A percentile compares a stretch with the other conserved stretches of the same genome.
Conservation (phyloP, 2,797 vertebrate genomes). For the Tokudaia muenninki region DNA sequence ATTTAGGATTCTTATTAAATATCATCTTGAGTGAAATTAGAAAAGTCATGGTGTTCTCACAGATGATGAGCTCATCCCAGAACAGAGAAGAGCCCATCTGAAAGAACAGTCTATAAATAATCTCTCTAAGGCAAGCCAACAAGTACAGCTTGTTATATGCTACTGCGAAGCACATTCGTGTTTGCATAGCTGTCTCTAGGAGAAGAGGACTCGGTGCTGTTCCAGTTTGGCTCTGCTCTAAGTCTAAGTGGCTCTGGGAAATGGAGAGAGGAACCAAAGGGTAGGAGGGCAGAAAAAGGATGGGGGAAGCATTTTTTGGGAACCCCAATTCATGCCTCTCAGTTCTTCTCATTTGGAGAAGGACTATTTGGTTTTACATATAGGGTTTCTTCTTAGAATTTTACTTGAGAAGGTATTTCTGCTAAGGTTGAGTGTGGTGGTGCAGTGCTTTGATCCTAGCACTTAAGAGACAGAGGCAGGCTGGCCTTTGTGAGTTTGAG, state of each 20-base stretch:
- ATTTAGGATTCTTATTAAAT: conserved; percentile 64
- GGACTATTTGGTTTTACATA: background rate
- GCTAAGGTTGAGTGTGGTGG: background rate
- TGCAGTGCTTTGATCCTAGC: background rate
- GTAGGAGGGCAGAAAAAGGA: background rate
- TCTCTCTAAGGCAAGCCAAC: conserved; percentile 61
- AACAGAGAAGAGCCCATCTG: conserved; percentile 54
- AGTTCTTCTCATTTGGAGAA: background rate
- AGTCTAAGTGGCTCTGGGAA: conserved; percentile 2
- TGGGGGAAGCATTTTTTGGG: background rate
- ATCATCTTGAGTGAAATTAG: conserved; percentile 47
- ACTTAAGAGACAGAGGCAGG: background rate
- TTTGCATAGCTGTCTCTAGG: background rate
- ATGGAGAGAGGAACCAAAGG: background rate
- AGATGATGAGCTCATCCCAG: conserved; percentile 72
- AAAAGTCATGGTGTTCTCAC: conserved; percentile 66
- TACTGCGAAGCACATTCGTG: conserved; percentile 26
- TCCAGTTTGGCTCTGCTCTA: background rate
- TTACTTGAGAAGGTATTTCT: conserved; percentile 49
- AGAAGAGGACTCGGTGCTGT: conserved; percentile 45
- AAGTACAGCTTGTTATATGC: conserved; percentile 54
- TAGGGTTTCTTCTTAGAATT: background rate
- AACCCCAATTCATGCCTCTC: background rate
- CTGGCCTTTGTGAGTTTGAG: background rate
- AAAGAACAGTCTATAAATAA: conserved; percentile 77